Base-by-base conservation (phyloP, 2,888 invertebrate genomes). In the Acrocera orbiculus region DNA sequence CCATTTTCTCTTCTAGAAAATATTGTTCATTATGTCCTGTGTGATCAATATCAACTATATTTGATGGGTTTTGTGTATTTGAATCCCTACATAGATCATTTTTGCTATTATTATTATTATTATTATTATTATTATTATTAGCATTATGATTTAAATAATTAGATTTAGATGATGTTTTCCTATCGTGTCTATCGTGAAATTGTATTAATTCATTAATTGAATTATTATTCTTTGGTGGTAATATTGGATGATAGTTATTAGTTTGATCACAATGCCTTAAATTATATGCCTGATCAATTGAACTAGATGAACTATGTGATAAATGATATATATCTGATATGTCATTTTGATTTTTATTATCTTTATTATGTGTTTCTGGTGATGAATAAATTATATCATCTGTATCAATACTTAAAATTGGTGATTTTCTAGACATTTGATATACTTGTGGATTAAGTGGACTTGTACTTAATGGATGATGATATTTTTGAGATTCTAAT, bases 391-490 rank as follows among this genome's bases (percentile, higher is more conserved):
- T 54, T 11, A 50, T 46, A 27, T 55, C 56, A 36, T 51, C 52
- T 3, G 52, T 49, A 36, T 53, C 53, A 37, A 54, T 49, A 32
- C 56, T 52, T 3, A 56, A 46, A 43, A 56, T 51, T 5, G 61
- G 58, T 16, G 60, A 59, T 42, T 59, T 58, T 16, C 60, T 51
- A 8, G 60, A 58, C 54, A 61, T 58, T 40, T 62, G 59, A 47
- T 62, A 62, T 14, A 61, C 59, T 40, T 62, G 60, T 20, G 62
- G 61, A 49, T 62, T 59, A 24, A 62, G 44, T 9, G 62, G 62
- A 37, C 61, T 61, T 32, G 62, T 60, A 42, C 62, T 62, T 26
- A 62, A 44, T 4, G 61, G 60, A 47, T 59, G 59, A 46, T 57
- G 59, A 41, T 58, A 58, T 30, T 54, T 51, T 27, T 57, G 52